These are phyloP conservation scores for Xiphophorus couchianus DNA, from an alignment of 2,113 vertebrate species.

Conservation along the genomic window DNA sequence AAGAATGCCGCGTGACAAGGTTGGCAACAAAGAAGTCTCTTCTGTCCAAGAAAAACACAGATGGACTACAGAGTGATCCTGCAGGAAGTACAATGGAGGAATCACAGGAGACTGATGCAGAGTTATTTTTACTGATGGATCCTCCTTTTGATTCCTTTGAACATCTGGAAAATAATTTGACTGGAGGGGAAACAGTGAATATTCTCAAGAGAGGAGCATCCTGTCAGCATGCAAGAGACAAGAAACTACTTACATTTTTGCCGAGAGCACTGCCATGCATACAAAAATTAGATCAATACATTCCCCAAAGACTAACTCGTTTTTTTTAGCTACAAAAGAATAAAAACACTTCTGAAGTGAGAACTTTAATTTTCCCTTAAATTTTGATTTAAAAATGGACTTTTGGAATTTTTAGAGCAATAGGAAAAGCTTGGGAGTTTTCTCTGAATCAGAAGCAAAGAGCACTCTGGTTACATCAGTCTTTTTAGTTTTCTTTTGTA, in stretches of 20 bases:
- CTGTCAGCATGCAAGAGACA: not conserved
- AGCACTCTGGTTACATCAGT: not conserved
- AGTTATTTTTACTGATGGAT: not conserved
- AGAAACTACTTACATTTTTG: not conserved
- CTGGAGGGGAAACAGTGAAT: not conserved
- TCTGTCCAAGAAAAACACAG: not conserved
- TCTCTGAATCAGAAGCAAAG: no score
- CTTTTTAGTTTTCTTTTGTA: not conserved
- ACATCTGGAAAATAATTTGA: slow-evolving; percentile 1
- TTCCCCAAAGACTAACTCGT: not conserved
- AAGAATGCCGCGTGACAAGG: not conserved
- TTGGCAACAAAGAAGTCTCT: not conserved
- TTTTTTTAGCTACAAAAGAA: not conserved
- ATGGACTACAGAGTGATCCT: not conserved
- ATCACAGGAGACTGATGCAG: not conserved
- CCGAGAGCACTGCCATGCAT: not conserved
- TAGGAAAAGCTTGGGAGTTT: no score
- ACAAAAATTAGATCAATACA: not conserved
- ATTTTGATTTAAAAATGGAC: no score
- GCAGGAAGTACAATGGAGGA: not conserved
- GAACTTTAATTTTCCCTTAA: not conserved
- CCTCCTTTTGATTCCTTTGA: not conserved
- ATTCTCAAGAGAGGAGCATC: not conserved
- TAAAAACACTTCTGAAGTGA: not conserved
- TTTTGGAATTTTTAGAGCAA: no score